These are phyloP conservation scores for Cryptocheilus praepositus DNA, from an alignment of 2,888 invertebrate species.

Conservation along the genomic window DNA sequence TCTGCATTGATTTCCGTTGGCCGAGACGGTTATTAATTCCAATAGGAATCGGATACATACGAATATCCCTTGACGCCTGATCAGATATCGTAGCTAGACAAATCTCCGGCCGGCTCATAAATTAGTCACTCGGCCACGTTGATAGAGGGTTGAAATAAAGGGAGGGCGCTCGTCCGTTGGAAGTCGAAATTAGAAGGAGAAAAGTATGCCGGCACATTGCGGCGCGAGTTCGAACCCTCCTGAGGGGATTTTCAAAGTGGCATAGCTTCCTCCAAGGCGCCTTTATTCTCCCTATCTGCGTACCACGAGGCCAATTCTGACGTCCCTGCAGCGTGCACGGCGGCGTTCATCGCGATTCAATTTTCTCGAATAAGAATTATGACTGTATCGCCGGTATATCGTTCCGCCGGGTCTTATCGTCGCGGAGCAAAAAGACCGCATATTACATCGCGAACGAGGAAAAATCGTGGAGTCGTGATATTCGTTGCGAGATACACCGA, in stretches of 20 bases:
- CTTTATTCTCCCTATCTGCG: constrained; percentile 28
- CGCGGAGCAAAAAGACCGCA: background rate
- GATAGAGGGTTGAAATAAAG: constrained; percentile 43
- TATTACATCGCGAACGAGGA: too few relatives aligned
- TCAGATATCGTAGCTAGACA: constrained; percentile 41
- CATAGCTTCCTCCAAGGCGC: constrained; percentile 35
- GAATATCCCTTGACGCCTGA: constrained; percentile 23
- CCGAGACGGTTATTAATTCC: too few relatives aligned
- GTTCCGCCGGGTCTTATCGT: constrained; percentile 5
- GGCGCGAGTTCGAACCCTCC: constrained; percentile 48
- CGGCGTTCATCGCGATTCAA: constrained; percentile 49
- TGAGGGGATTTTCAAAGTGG: constrained; percentile 42
- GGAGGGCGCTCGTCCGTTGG: constrained; percentile 40
- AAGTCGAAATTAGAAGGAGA: constrained; percentile 50
- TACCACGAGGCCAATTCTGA: constrained; percentile 17
- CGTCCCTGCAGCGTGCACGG: constrained; percentile 26
- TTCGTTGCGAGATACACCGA: too few relatives aligned
- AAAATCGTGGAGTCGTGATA: too few relatives aligned
- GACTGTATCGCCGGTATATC: constrained; percentile 22
- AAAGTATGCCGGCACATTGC: constrained; percentile 29
- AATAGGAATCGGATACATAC: too few relatives aligned
- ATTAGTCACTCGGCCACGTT: constrained; percentile 45
- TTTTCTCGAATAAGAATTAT: constrained; percentile 47
- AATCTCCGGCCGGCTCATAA: constrained; percentile 53
- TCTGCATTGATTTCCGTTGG: background rate